Evolutionary conservation across 2,113 vertebrate species (phyloP), one percentile per base, ranked within the genome.

Genomic region (Cervus canadensis): DNA sequence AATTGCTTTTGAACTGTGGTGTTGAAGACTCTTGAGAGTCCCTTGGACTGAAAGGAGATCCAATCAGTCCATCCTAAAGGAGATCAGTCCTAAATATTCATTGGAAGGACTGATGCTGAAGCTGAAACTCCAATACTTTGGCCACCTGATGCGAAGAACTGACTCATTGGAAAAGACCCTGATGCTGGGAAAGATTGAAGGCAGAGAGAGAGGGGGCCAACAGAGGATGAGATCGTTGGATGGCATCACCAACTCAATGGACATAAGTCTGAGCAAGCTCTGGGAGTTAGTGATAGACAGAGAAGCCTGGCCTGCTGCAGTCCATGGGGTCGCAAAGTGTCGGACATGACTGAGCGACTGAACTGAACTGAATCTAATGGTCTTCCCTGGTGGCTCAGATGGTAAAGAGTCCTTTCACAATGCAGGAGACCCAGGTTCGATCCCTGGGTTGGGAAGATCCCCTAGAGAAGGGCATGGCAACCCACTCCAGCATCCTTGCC

Each of bases 331-430:
- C 17, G 1, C 64, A 36, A 67, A 11, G 64, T 36, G 64, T 67
- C 1, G 64, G n/a, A 21, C 17, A 11, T 1, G 17, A 67, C n/a
- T 21, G 17, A 21, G 64, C 0, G 0, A 36, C 33, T 67, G 17
- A 67, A 36, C 33, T 11, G 64, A 36, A 67, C 64, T 36, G 64
- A 36, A 21, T 36, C 64, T 67, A 67, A n/a, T n/a, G 16, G 33
- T 67, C 62, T n/a, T 67, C 62, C 8, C 33, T 67, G 64, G 64
- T 67, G 64, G 17, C 8, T 67, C 64, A 67, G 8, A 67, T 67
- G 33, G 64, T 71, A 71, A 36, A 67, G 17, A 71, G 64, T 36
- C n/a, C 64, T 67, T 67, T n/a, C 5, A 19, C 9, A 71, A 36
- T 21, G 64, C n/a, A 21, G 64, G 17, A 62, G 60, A 62, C 13